Evolutionary conservation across 1,140 invertebrate species (phyloP).

Genomic region (Aphis gossypii): DNA sequence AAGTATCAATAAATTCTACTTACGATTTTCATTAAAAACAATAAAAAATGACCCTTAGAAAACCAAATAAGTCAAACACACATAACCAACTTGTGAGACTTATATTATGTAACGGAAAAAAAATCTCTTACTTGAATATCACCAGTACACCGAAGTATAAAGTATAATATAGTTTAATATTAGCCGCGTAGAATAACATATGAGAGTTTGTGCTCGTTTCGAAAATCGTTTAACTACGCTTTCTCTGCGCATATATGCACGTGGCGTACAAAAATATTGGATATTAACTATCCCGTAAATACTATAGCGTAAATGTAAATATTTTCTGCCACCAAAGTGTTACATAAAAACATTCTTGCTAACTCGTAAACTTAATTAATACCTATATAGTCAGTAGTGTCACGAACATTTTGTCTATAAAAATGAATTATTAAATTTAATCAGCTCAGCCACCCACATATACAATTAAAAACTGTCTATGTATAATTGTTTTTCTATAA

Average conservation of each 20-base stretch:
- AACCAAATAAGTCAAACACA: background rate
- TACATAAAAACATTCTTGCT: background rate
- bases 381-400: no score
- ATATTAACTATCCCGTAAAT: background rate
- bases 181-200: no score
- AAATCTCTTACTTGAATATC: background rate
- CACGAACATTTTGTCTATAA: no score
- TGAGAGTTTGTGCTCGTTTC: no score
- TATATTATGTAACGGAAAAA: background rate
- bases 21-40: background rate
- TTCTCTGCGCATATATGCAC: no score
- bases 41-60: background rate
- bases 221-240: no score
- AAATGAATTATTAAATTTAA: no score
- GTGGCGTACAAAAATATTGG: background rate
- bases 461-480: no score
- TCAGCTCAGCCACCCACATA: no score
- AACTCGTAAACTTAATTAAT: background rate
- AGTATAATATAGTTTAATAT: no score
- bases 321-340: background rate
- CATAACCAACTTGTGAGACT: background rate
- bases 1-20: background rate
- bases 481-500: no score
- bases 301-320: background rate
- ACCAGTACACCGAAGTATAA: no score